These are phyloP conservation scores for Trematomus loennbergii DNA, from an alignment of 2,113 vertebrate species.

Conservation along the genomic window DNA sequence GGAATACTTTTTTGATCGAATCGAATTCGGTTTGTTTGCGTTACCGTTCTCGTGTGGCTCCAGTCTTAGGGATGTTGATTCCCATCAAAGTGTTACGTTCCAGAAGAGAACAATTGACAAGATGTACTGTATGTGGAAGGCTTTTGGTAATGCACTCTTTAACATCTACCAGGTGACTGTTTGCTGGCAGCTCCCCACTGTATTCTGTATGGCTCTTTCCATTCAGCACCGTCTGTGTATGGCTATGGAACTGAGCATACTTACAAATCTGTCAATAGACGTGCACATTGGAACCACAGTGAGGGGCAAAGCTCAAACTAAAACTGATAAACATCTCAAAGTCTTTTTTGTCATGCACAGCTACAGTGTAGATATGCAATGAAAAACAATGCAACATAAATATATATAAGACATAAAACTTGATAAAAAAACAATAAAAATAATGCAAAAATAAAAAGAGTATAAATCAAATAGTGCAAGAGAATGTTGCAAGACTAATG, in stretches of 20 bases:
- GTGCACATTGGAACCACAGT: not conserved
- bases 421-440: too few species aligned
- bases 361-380: too few species aligned
- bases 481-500: too few species aligned
- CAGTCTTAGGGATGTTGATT: constrained; percentile 26
- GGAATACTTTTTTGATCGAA: too few species aligned
- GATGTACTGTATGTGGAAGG: not conserved
- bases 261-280: not conserved
- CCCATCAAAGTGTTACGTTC: constrained; percentile 23
- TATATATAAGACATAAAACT: too few species aligned
- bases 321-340: not conserved
- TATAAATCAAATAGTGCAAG: too few species aligned
- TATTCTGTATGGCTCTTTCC: not conserved
- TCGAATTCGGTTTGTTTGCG: too few species aligned
- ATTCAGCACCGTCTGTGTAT: not conserved
- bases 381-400: too few species aligned
- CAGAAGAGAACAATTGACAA: constrained; percentile 36
- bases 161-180: constrained; percentile 3
- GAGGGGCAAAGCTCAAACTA: not conserved
- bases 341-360: too few species aligned
- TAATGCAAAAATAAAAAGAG: too few species aligned
- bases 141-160: not conserved
- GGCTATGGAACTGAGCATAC: not conserved
- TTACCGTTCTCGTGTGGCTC: too few species aligned
- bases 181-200: not conserved